Base-by-base conservation (phyloP, 2,113 vertebrate species). In the Cyanoramphus novaezelandiae region DNA sequence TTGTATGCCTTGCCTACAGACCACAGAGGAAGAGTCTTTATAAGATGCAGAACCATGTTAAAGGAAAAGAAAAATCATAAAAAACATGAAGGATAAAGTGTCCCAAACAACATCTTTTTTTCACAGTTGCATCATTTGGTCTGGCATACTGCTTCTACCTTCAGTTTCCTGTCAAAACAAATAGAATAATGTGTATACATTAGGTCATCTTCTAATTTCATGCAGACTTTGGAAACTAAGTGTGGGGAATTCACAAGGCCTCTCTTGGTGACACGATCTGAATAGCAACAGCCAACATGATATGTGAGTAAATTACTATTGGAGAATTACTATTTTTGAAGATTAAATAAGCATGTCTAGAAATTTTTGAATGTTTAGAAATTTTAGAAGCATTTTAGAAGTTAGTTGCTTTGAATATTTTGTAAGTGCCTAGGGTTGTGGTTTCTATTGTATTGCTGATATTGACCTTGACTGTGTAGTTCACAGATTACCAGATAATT, bases 61-160 rank as follows among this genome's bases (percentile, higher is more conserved):
- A 65, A 67, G 8, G 52, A 68, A 59, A 64, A 44, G 5, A 47
- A 46, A 82, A 70, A 86, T 16, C 3, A 44, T 9, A 35, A 52
- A 52, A 44, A 7, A 0, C 1, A 39, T 8, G 7, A 71, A 79
- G 6, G 13, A 11, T 12, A 74, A 65, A 1, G 0, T 68, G 12
- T 53, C 11, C 4, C 46, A 90, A 82, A n/a, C 3, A 62, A n/a
- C 8, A 15, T n/a, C 28, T 71, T 9, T 15, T 79, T 79, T 75
- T 88, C 15, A 3, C 3, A 21, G 15, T 14, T 39, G 5, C 18
- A 41, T 33, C 13, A 35, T 74, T 44, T 68, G 35, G 6, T 68
- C 47, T 46, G 31, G 60, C 0, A 3, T 18, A 25, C 35, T 63
- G n/a, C 23, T 79, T 67, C 28, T 68, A 75, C 29, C 23, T 60